Evolutionary conservation across 2,797 vertebrate species (phyloP), one percentile per base, ranked within the genome.

Genomic region (Notolepis coatsorum): DNA sequence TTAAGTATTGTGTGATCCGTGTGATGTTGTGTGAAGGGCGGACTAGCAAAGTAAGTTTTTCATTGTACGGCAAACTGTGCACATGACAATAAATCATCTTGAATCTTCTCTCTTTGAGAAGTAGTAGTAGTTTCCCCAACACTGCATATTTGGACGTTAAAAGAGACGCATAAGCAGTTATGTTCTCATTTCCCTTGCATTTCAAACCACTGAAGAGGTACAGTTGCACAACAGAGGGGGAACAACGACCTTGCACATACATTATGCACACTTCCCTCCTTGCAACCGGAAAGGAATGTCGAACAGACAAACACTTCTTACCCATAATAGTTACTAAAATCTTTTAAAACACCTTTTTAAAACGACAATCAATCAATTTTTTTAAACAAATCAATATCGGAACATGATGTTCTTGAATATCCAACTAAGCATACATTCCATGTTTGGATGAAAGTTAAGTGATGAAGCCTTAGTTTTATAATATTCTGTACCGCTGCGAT

Each of bases 361-460:
- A 43, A 23, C 7, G 23, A n/a, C 10, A n/a, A n/a, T 13, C 9
- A 21, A 42, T 20, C 0, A 20, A n/a, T n/a, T n/a, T n/a, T 20
- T 21, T 21, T 28, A 48, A 27, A 18, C n/a, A 27, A 77, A 33
- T 69, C 41, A 75, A 85, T 60, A 80, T 74, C 75, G 66, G 8
- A 63, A 23, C 51, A 33, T 5, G 2, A 60, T 62, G 55, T 61
- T 75, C 24, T 57, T 33, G 8, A 5, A 12, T 57, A 35, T 46
- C 13, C 28, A 38, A 13, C 10, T 28, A 35, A 3, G 51, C 0
- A 20, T 42, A 45, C 42, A 42, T 23, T 23, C n/a, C 33, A 37
- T 39, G 0, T 8, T 12, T 24, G 73, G 65, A 75, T 46, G 6
- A 54, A 23, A 28, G 30, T 42, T n/a, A 49, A 31, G 39, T 28